Evolutionary conservation across 2,797 vertebrate species (phyloP), one percentile per base, ranked within the genome.

Genomic region (Oryzias sinensis): DNA sequence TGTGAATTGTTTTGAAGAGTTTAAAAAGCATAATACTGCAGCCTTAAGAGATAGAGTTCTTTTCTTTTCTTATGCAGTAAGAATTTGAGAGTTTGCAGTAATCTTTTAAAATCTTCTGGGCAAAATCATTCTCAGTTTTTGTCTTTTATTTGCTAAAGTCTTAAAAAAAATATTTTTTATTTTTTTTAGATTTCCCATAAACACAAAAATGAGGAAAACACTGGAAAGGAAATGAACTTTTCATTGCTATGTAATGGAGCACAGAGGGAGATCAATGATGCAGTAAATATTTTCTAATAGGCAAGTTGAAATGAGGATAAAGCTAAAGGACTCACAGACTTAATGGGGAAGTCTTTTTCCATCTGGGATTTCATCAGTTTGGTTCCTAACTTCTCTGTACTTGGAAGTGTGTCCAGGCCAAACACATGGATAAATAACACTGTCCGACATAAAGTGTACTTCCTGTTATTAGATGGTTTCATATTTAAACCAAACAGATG

Each of bases 211-310:
- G 14, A 44, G 47, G 14, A 56, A 13, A 70, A 53, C 14, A 24
- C 4, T 3, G 55, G 4, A 64, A 43, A 44, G 43, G n/a, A 29
- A 14, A 70, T 74, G 54, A 43, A 43, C 18, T 42, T 69, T 56
- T 74, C 43, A 55, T 51, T 45, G 62, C 51, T 43, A 42, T 58
- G 56, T 62, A 62, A 68, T 69, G 48, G 44, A 57, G 53, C 56
- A 51, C 53, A 62, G 63, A 54, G 14, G 56, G 45, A 68, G 51
- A 79, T 72, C 45, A 58, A 76, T 49, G 66, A 62, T 62, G 63
- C 60, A 40, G 64, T 45, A 62, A 78, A 58, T 76, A 72, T 73
- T 80, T 72, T 45, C 41, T 37, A 0, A 0, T 2, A 41, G 25
- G 53, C 37, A 48, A 62, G 42, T n/a, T 43, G 42, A 33, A 33